Conservation (phyloP, 1,140 invertebrate species). For the Papilio polyxenes region DNA sequence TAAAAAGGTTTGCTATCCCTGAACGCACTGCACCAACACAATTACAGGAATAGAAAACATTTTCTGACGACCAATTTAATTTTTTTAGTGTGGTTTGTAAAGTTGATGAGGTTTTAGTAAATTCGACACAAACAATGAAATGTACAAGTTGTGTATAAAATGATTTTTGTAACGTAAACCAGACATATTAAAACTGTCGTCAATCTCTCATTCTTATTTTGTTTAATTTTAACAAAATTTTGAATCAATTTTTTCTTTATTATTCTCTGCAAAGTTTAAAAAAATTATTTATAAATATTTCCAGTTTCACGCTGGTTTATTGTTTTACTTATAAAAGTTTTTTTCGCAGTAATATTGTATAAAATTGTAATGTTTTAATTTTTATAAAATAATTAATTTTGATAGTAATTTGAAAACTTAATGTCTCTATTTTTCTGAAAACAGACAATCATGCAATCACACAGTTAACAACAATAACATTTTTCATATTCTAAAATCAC, state of each 20-base stretch:
- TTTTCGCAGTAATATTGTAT: not conserved
- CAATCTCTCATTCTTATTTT: not conserved
- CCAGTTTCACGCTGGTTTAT: too few relatives aligned
- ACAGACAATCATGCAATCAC: not conserved
- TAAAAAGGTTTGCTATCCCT: not conserved
- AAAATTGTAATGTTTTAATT: not conserved
- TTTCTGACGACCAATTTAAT: not conserved
- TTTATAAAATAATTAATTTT: too few relatives aligned
- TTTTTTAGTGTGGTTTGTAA: not conserved
- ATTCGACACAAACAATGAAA: not conserved
- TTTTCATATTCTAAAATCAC: not conserved
- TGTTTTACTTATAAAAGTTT: not conserved
- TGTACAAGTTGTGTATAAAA: not conserved
- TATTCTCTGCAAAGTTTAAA: not conserved
- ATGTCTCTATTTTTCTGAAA: not conserved
- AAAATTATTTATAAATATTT: not conserved
- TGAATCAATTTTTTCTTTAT: not conserved
- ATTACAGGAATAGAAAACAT: not conserved
- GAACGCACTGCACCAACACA: not conserved
- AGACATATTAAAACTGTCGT: not conserved
- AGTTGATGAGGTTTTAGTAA: not conserved
- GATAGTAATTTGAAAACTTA: too few relatives aligned
- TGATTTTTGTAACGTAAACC: not conserved
- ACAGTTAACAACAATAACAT: not conserved
- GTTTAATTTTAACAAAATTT: not conserved